A percentile compares a stretch with the other conserved stretches of the same genome.
Evolutionary conservation across 2,797 vertebrate genomes (phyloP).

Genomic region (Lepilemur septentrionalis): DNA sequence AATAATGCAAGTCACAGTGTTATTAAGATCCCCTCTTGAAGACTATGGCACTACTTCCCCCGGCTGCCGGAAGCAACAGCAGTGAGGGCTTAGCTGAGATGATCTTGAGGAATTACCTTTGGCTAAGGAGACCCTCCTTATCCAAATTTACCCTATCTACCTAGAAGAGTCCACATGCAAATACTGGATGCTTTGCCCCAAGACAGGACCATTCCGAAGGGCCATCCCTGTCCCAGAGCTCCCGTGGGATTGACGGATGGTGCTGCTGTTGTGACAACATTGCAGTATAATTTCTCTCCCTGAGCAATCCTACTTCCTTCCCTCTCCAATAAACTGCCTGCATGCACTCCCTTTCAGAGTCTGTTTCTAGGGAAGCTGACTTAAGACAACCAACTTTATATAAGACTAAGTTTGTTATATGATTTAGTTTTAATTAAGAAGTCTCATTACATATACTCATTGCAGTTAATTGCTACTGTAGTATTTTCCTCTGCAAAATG

Average conservation of each 20-base stretch:
- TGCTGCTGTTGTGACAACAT: not conserved
- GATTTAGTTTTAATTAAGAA: slow-evolving; percentile 35
- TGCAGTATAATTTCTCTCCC: accelerated
- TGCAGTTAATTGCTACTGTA: not conserved
- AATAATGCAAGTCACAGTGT: not conserved
- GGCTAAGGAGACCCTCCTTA: not conserved
- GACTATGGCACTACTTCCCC: accelerated
- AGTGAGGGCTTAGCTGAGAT: not conserved
- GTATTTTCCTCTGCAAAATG: not conserved
- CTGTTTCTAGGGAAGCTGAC: not conserved
- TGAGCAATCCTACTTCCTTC: not conserved
- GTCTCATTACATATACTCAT: not conserved
- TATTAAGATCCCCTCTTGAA: not conserved
- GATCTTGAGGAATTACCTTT: not conserved
- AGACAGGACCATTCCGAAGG: not conserved
- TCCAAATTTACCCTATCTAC: not conserved
- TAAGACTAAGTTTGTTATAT: slow-evolving; percentile 15
- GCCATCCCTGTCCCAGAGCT: accelerated
- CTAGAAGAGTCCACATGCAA: not conserved
- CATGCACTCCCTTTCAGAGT: not conserved
- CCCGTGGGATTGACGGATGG: accelerated
- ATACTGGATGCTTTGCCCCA: not conserved
- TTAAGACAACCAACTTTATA: slow-evolving; percentile 29
- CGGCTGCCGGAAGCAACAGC: accelerated
- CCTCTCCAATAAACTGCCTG: not conserved